Evolutionary conservation across 2,888 invertebrate species (phyloP), one percentile per base, ranked within the genome.

Genomic region (Nemoura dubitans): DNA sequence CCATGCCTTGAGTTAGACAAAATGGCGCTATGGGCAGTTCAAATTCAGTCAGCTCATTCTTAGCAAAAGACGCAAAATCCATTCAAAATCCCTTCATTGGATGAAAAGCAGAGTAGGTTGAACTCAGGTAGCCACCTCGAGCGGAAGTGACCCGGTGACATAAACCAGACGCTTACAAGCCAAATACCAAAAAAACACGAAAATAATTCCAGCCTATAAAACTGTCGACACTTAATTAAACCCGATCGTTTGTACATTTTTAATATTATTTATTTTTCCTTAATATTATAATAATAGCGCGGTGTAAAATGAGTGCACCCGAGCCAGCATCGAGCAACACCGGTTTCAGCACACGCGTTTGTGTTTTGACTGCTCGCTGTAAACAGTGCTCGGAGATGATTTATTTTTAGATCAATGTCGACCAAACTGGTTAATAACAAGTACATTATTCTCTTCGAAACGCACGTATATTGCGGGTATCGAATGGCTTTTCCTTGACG

Each of bases 331-430:
- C 36, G 10, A 36, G 59, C 21, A 59, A 14, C 59, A 21, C 14
- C 36, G 10, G 10, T 3, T 21, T 21, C 59, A 14, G 59, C 59
- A 21, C 59, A 59, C 59, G 59, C 59, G 3, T 36, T 59, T 21
- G 10, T 59, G 59, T 59, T 59, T 59, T 59, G 59, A 59, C 59
- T 59, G 59, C 59, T 59, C 2, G 59, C 59, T 59, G 59, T 59
- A 59, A 59, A 59, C 59, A 59, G 59, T 21, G 59, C 21, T 59
- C 14, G 16, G 21, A 59, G 21, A 59, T 59, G 59, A 59, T 59
- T 59, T 59, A 59, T 59, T 59, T 59, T 59, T 59, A 59, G 59
- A 59, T 59, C 59, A 59, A 59, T 59, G 59, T 59, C 59, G 59
- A 59, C 36, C 36, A 36, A 3, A 36, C 36, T 36, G 3, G 36